Evolutionary conservation across 2,888 invertebrate genomes (phyloP).

Genomic region (Drosophila birchii): DNA sequence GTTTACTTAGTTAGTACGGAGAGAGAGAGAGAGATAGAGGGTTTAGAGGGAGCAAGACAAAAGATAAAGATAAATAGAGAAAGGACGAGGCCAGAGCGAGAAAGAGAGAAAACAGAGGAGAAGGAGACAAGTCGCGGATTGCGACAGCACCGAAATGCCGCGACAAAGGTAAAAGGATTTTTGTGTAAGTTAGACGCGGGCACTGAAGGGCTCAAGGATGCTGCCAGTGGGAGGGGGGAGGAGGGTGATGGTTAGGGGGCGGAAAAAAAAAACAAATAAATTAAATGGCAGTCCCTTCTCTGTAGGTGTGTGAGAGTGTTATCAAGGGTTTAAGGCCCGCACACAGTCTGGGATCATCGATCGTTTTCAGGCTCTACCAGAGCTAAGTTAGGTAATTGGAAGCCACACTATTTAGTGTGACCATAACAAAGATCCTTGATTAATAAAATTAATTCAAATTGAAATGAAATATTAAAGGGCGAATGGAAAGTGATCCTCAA

Average conservation of each 20-base stretch:
- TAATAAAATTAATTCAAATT: not conserved
- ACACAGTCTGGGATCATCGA: conserved; percentile 35
- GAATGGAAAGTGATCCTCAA: not conserved
- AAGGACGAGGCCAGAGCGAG: not conserved
- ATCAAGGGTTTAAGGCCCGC: not conserved
- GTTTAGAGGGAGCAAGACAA: not conserved
- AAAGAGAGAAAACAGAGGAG: not conserved
- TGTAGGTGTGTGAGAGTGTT: conserved; percentile 1
- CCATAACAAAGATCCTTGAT: not conserved
- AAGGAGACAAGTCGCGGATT: conserved; percentile 29
- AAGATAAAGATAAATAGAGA: not conserved
- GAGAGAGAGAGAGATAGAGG: not conserved
- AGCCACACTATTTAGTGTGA: conserved; percentile 1
- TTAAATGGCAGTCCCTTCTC: conserved; percentile 24
- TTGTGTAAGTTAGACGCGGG: conserved; percentile 66
- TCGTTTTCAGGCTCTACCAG: not conserved
- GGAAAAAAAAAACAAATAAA: conserved; percentile 28
- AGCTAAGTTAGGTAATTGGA: not conserved
- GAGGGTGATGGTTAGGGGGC: not conserved
- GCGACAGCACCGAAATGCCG: conserved; percentile 38
- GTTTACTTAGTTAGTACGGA: conserved; percentile 49
- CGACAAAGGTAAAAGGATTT: conserved; percentile 72
- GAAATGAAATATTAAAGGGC: no score
- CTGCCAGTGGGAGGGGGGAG: not conserved
- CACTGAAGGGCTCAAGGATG: conserved; percentile 1